Base-by-base conservation (phyloP, 2,888 invertebrate species). In the Lutraria lutraria region DNA sequence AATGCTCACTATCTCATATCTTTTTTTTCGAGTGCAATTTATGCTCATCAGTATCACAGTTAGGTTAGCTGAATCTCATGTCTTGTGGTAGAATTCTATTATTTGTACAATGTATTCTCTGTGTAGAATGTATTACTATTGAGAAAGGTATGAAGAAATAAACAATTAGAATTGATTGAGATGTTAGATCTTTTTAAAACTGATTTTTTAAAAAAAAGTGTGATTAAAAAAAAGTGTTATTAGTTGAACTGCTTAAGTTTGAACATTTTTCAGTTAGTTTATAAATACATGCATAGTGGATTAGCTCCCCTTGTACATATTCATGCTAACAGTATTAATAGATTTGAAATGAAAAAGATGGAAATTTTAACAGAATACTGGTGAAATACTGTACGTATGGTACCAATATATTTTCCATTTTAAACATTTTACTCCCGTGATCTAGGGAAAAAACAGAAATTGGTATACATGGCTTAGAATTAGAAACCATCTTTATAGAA, bases 1-100 rank as follows among this genome's bases (percentile, higher is more conserved):
- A 76, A 76, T 76, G 76, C 76, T 76, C 76, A 76, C 76, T 34
- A 34, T 76, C 31, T 76, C 31, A 34, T 76, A 12, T 25, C 34
- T 76, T 31, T 2, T 31, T 0, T 76, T n/a, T n/a, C 10, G 63
- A 63, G 63, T 63, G 25, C 25, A 76, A 25, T 76, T 76, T 16
- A 25, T 8, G 16, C 29, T 25, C 19, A 31, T 31, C 16, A 16
- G 15, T 31, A 76, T 76, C 76, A 31, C 31, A 16, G 0, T 76
- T 19, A 31, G 0, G 34, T 76, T 31, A 2, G 19, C 12, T 76
- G 76, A 76, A 76, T 76, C 76, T 76, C 76, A 31, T 31, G 0
- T 68, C 21, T 68, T 25, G 21, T n/a, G 25, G 25, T 25, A 68
- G 25, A 68, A 68, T 68, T n/a, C 4, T 43, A 43, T 43, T 43